Conservation (phyloP, 1,140 invertebrate genomes). For the Bombus waltoni region DNA sequence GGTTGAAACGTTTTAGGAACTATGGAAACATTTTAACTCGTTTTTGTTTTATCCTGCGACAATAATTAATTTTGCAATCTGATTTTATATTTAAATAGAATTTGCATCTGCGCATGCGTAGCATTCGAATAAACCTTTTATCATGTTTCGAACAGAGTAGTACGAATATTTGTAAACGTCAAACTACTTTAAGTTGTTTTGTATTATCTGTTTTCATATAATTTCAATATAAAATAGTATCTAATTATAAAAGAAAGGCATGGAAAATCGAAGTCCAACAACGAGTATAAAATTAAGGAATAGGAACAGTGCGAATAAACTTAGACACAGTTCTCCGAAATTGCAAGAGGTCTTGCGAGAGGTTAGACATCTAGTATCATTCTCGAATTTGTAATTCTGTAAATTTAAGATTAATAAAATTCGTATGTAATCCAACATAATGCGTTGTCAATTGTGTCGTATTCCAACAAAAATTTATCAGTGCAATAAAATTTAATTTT, state of each 20-base stretch:
- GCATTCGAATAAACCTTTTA: background rate
- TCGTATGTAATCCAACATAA: background rate
- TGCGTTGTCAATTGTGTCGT: background rate
- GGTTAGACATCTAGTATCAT: constrained; percentile 66
- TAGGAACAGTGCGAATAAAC: constrained; percentile 71
- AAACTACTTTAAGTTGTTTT: background rate
- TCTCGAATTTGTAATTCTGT: background rate
- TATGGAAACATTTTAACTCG: too few relatives aligned
- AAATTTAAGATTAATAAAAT: background rate
- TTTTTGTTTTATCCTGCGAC: too few relatives aligned
- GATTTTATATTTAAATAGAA: background rate
- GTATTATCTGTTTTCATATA: background rate
- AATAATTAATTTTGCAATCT: background rate
- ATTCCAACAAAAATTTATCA: background rate
- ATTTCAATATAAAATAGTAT: background rate
- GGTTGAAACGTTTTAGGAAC: too few relatives aligned
- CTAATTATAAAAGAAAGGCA: constrained; percentile 28
- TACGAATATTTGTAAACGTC: background rate
- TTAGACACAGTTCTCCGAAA: constrained; percentile 78
- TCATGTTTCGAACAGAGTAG: background rate
- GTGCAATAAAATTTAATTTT: constrained; percentile 39
- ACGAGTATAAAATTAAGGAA: constrained; percentile 69
- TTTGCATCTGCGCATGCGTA: background rate
- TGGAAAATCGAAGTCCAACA: constrained; percentile 69
- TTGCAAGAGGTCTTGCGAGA: constrained; percentile 77